Evolutionary conservation across 2,113 vertebrate genomes (phyloP).

Genomic region (Ginglymostoma cirratum): DNA sequence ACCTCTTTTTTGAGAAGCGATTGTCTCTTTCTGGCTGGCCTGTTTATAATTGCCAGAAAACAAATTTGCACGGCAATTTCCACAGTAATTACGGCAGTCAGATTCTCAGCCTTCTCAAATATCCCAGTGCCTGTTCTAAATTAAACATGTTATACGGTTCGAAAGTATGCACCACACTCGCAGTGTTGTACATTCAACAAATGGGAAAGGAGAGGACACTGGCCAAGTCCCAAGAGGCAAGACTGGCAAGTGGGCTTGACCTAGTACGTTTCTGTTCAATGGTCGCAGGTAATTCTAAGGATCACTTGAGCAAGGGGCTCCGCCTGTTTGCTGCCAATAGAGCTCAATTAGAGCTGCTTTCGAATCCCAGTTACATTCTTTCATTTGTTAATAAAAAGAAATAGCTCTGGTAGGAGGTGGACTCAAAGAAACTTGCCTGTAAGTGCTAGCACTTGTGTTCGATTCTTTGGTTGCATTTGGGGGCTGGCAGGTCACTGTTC

Average conservation of each 20-base stretch:
- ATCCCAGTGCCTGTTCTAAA: conserved; percentile 3
- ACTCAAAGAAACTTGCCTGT: background rate
- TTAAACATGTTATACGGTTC: conserved; percentile 1
- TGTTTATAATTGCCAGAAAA: background rate
- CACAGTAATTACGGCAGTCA: background rate
- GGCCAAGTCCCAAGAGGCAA: too few species aligned
- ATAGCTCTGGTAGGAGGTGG: background rate
- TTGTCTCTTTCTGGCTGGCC: background rate
- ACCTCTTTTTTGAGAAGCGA: too few species aligned
- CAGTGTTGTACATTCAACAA: background rate
- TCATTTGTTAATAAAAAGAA: background rate
- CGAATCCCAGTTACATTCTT: background rate
- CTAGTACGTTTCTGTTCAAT: background rate
- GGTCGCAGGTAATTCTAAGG: background rate
- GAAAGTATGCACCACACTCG: background rate
- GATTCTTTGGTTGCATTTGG: background rate
- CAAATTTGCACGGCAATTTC: background rate
- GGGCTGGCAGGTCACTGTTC: background rate
- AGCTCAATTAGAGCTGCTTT: background rate
- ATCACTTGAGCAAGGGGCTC: background rate
- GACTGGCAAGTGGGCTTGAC: background rate
- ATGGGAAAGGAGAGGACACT: background rate
- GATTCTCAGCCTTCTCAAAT: conserved; percentile 34
- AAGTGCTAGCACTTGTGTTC: background rate
- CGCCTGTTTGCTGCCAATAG: background rate